Evolutionary conservation across 2,888 invertebrate species (phyloP).

Genomic region (Ctenicera cuprea): DNA sequence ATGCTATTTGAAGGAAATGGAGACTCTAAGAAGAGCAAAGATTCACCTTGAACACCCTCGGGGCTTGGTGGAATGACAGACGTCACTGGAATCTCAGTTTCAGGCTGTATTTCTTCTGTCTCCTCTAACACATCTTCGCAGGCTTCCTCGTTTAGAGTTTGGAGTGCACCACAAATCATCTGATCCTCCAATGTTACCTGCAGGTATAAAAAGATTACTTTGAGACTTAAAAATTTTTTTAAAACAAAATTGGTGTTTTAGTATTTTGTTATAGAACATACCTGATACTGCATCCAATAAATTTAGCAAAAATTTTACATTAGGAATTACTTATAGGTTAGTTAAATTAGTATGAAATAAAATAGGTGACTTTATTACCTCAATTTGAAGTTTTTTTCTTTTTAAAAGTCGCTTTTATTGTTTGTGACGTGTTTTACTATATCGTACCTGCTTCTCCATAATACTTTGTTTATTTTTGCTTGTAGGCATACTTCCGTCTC

Average conservation of each 20-base stretch:
- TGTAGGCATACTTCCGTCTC: constrained; percentile 67
- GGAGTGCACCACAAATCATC: constrained; percentile 95
- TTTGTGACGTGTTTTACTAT: not conserved
- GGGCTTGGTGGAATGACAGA: constrained; percentile 71
- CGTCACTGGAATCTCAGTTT: constrained; percentile 68
- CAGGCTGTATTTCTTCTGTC: constrained; percentile 65
- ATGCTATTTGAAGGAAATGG: constrained; percentile 32
- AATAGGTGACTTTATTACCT: not conserved
- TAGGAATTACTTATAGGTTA: constrained; percentile 9
- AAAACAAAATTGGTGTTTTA: too few relatives aligned
- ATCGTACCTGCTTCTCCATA: constrained; percentile 89
- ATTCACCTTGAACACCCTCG: constrained; percentile 69
- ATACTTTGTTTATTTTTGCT: constrained; percentile 75
- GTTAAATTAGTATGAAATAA: not conserved
- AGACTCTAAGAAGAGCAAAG: constrained; percentile 34
- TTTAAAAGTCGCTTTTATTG: constrained; percentile 1
- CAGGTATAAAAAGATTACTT: constrained; percentile 17
- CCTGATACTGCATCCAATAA: constrained; percentile 60
- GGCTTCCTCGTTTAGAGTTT: constrained; percentile 94
- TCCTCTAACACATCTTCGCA: constrained; percentile 92
- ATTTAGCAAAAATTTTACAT: constrained; percentile 44
- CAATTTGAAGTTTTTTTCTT: not conserved
- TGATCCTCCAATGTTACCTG: constrained; percentile 96
- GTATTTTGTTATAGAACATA: constrained; percentile 48
- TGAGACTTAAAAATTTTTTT: too few relatives aligned